Evolutionary conservation across 2,888 invertebrate species (phyloP).

Genomic region (Dione vanillae): DNA sequence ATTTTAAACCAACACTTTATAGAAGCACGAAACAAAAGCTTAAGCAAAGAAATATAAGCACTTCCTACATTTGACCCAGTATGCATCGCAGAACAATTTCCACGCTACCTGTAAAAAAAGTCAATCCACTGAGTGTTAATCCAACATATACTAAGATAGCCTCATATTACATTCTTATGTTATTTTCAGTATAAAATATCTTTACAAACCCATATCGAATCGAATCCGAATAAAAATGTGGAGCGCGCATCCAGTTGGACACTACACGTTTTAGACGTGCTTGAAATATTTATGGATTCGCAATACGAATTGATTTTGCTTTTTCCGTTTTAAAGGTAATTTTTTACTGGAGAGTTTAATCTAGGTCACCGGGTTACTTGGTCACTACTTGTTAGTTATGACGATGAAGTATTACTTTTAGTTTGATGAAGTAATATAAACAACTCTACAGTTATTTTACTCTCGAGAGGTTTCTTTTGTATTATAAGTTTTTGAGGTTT

Average conservation of each 20-base stretch:
- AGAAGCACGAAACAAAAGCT: no score
- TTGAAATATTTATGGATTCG: background rate
- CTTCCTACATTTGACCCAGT: no score
- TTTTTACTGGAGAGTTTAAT: background rate
- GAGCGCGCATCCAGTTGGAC: background rate
- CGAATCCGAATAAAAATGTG: background rate
- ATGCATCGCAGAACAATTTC: no score
- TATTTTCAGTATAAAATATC: no score
- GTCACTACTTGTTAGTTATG: conserved; percentile 17
- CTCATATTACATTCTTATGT: no score
- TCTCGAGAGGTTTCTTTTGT: background rate
- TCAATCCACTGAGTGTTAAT: no score
- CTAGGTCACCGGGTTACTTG: conserved; percentile 1
- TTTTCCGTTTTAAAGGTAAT: background rate
- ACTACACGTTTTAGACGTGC: conserved; percentile 9
- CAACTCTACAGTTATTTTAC: conserved; percentile 9
- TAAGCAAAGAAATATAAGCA: no score
- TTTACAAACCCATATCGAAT: background rate
- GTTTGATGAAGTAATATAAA: conserved; percentile 13
- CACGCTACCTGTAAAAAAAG: no score
- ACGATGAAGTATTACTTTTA: conserved; percentile 13
- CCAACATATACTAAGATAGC: no score
- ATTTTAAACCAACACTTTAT: no score
- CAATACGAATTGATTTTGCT: conserved; percentile 6
- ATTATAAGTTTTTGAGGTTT: background rate